These are phyloP conservation scores for Venustaconcha ellipsiformis DNA, from an alignment of 1,140 invertebrate genomes.

Conservation along the genomic window DNA sequence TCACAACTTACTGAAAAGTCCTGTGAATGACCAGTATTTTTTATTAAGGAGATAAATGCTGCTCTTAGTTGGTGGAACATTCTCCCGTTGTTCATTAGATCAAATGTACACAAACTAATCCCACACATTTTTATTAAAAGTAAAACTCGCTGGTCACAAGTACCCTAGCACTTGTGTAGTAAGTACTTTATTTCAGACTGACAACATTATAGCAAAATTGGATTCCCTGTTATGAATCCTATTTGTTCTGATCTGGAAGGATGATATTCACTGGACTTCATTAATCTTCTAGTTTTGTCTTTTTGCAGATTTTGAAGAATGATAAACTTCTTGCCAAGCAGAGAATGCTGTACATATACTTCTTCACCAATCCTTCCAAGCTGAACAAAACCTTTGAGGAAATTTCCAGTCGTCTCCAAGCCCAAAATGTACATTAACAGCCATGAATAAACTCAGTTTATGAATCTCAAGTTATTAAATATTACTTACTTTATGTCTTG, in stretches of 20 bases:
- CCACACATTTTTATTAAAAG: too few relatives aligned
- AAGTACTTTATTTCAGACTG: too few relatives aligned
- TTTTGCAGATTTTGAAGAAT: slow-evolving; percentile 45
- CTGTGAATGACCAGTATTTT: too few relatives aligned
- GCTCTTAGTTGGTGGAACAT: too few relatives aligned
- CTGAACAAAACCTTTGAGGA: slow-evolving; percentile 43
- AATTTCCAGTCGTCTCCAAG: slow-evolving; percentile 35
- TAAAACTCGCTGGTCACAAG: too few relatives aligned
- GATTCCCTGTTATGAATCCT: neutral
- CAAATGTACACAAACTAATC: too few relatives aligned
- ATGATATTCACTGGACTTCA: neutral
- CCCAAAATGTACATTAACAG: slow-evolving; percentile 28
- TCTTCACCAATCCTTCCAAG: slow-evolving; percentile 45
- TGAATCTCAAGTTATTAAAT: too few relatives aligned
- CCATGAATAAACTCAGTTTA: neutral
- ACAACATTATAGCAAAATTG: neutral
- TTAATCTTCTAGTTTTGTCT: slow-evolving; percentile 5
- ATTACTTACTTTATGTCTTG: too few relatives aligned
- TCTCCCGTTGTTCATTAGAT: too few relatives aligned
- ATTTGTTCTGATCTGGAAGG: neutral
- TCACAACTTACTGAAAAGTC: too few relatives aligned
- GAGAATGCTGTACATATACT: slow-evolving; percentile 50
- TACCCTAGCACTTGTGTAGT: too few relatives aligned
- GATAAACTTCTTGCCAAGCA: slow-evolving; percentile 44
- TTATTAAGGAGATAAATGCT: too few relatives aligned